These are phyloP conservation scores for Pipra filicauda DNA, from an alignment of 2,113 vertebrate species.

Conservation along the genomic window DNA sequence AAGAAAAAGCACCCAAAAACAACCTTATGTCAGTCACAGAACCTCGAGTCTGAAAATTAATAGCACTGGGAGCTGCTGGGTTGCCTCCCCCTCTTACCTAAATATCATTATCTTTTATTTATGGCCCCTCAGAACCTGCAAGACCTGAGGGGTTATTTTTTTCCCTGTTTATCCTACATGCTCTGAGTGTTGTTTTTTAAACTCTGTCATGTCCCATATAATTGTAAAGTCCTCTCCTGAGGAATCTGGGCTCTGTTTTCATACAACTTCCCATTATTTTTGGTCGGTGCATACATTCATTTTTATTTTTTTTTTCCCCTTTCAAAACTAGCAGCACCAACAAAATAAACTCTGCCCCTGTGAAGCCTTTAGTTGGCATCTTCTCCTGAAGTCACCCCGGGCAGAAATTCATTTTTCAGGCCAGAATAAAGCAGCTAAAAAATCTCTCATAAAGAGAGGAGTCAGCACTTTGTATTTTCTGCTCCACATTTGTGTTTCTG, in stretches of 20 bases:
- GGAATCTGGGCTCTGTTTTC: slow-evolving; percentile 32
- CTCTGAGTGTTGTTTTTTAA: slow-evolving; percentile 29
- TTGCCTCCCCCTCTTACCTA: slow-evolving; percentile 20
- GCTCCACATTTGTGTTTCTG: neutral
- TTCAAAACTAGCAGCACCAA: neutral
- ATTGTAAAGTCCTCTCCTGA: slow-evolving; percentile 34
- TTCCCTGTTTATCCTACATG: slow-evolving; percentile 37
- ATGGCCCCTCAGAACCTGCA: slow-evolving; percentile 2
- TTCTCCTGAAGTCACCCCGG: neutral
- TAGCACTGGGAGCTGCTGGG: neutral
- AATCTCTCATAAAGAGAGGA: neutral
- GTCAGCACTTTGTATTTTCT: neutral
- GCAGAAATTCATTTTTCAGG: neutral
- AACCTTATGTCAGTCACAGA: neutral
- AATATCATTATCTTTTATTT: slow-evolving; percentile 63
- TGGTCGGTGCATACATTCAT: neutral
- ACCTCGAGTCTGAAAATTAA: neutral
- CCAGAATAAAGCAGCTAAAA: neutral
- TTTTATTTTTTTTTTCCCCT: neutral
- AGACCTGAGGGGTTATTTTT: neutral
- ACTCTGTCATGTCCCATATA: slow-evolving; percentile 53
- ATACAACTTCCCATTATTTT: slow-evolving; percentile 53
- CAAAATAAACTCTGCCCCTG: slow-evolving; percentile 5
- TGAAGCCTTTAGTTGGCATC: neutral
- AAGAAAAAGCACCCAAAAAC: neutral